Evolutionary conservation across 2,888 invertebrate species (phyloP), one percentile per base, ranked within the genome.

Genomic region (Pseudococcus viburni): DNA sequence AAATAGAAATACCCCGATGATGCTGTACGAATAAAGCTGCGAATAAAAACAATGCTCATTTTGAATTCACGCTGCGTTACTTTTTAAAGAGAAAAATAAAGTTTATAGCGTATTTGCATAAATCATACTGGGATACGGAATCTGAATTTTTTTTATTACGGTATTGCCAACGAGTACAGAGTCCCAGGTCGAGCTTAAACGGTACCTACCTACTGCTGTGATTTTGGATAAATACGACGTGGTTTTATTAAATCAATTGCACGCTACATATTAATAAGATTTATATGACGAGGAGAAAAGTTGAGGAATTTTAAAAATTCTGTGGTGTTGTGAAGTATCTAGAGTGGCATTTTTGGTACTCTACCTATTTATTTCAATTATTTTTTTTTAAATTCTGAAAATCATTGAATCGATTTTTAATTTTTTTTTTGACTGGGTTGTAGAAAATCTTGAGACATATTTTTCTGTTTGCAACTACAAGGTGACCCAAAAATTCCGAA

Each of bases 51-150:
- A 64, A 64, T 64, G 9, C 64, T 64, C 11, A 64, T 64, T 64
- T 64, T 22, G 22, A 64, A 64, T 64, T 64, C 64, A 64, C 64
- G 64, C 64, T 64, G 64, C 64, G 64, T 64, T 64, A 22, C 11
- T 19, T 64, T 64, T 64, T 15, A 11, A 64, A 64, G 22, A 64
- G 64, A 64, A 64, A 64, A 64, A 64, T 64, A 8, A 22, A 64
- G 22, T 64, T 64, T 64, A 64, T 64, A 2, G 22, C 22, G 64
- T 64, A 64, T 64, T 64, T 64, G 64, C 64, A 64, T 64, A 64
- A 64, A 64, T 64, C 19, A 64, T 64, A 9, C 15, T 51, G n/a
- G 64, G 22, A 22, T 11, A 9, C 64, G 9, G 19, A 22, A 64
- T 64, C 15, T 64, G 22, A 64, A 64, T 64, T 64, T 64, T n/a